Conservation (phyloP, 2,113 vertebrate genomes). For the Nothobranchius kuhntae region DNA sequence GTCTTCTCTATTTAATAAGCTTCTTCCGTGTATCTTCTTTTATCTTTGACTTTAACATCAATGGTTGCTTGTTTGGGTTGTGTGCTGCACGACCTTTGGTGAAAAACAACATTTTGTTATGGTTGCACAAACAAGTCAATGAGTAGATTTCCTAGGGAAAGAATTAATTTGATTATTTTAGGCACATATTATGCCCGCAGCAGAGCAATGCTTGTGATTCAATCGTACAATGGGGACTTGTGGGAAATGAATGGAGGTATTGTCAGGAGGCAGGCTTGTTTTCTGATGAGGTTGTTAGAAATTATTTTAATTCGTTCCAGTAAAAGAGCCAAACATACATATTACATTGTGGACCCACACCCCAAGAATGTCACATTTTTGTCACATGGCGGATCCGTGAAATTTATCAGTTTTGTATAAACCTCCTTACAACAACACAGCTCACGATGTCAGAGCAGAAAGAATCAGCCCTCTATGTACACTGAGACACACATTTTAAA, state of each 20-base stretch:
- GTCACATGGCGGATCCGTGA: conserved; percentile 93
- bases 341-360: conserved; percentile 78
- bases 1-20: conserved; percentile 41
- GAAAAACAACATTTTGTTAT: conserved; percentile 81
- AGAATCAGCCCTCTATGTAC: conserved; percentile 83
- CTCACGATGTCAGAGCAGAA: conserved; percentile 79
- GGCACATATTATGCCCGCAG: conserved; percentile 77
- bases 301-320: conserved; percentile 95
- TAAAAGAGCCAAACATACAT: conserved; percentile 78
- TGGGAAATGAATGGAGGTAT: conserved; percentile 75
- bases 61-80: conserved; percentile 52
- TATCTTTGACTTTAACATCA: conserved; percentile 44
- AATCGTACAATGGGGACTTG: conserved; percentile 77
- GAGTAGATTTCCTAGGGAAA: conserved; percentile 67
- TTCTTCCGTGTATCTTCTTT: conserved; percentile 21
- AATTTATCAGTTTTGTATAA: conserved; percentile 90
- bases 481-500: conserved; percentile 79
- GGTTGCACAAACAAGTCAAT: conserved; percentile 74
- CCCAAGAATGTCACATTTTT: conserved; percentile 90
- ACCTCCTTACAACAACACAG: conserved; percentile 86
- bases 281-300: conserved; percentile 88
- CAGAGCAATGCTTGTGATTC: conserved; percentile 81
- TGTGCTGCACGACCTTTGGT: conserved; percentile 61
- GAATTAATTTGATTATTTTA: conserved; percentile 82
- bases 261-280: conserved; percentile 75